Evolutionary conservation across 35 echinoderm and acorn worm species (phyloP), one percentile per base, ranked within the genome.

Genomic region (Stichopus chloronotus): DNA sequence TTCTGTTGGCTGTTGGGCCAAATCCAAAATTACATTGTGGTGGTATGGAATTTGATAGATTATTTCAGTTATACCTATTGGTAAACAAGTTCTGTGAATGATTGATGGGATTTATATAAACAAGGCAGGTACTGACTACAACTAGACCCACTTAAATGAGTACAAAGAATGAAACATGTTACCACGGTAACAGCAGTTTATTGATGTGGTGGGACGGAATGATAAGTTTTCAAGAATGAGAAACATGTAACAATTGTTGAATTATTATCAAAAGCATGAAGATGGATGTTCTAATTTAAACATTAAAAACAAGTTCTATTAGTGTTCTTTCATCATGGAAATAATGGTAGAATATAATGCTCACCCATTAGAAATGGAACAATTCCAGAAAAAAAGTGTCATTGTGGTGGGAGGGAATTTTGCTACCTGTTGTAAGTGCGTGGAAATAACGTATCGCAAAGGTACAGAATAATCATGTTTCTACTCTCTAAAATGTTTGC

Each of bases 291-390:
- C n/a, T 71, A n/a, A 71, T 71, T 71, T 71, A n/a, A 71, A n/a
- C 65, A 71, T 71, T 71, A n/a, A n/a, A n/a, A n/a, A n/a, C n/a
- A n/a, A n/a, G n/a, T n/a, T n/a, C n/a, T n/a, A n/a, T n/a, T n/a
- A 68, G 65, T 71, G 65, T 71, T 71, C 65, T 71, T 71, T 71
- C 65, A 71, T 71, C 65, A 71, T 71, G 65, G 1, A 71, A 71
- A 71, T 71, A 71, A 71, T 71, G 65, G 65, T 71, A 71, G 65
- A 71, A 71, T 71, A 71, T 71, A 71, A 71, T 71, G 65, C n/a
- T 71, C 65, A 71, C 65, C 65, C 65, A 71, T 71, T 1, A 71
- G 65, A 71, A 71, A 71, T 71, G 65, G 65, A 71, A 71, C 65
- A 71, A 71, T 71, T 71, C 65, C 4, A 71, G 65, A 1, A 71